Base-by-base conservation (phyloP, 2,113 vertebrate species). In the Hylia prasina region DNA sequence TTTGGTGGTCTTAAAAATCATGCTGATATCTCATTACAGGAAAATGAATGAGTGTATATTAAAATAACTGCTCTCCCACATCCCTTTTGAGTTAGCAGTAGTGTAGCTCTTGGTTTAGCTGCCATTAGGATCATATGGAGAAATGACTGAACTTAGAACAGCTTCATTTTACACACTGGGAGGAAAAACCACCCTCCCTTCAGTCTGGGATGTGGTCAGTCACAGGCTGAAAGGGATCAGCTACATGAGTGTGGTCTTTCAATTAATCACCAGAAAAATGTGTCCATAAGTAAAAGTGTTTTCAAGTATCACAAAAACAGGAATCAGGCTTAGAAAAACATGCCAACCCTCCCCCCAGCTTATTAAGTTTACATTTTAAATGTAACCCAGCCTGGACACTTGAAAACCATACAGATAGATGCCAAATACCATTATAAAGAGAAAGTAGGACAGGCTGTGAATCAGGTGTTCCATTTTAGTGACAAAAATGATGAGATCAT, bases 401-500 rank as follows among this genome's bases (percentile, higher is more conserved):
- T 96, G 94, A 96, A 84, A 97, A 89, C 82, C 82, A 48, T 83
- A 88, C 28, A 68, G 83, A 90, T 27, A 94, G 80, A 97, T 94
- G 97, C 95, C 91, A 96, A 95, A 86, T 54, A 73, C 76, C 84
- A 93, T 88, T 93, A 82, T 65, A 93, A 82, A 85, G 72, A 92
- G 85, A 92, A 96, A 94, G 75, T 75, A 94, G 95, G 87, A 87
- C 94, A 96, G 90, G 69, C 78, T 93, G 69, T 91, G 87, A 97
- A 94, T 89, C 85, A 96, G 83, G 89, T 92, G 90, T 77, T 83
- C 85, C 75, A 48, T 93, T 93, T 90, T 96, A 96, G 93, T 93
- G 95, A 95, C 94, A 95, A 95, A 97, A 95, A 81, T 82, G 94
- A 95, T 94, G 91, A 96, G 89, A 93, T 96, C 91, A 94, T 82